Conservation (phyloP, 35 echinoderm and acorn worm genomes). For the Strongylocentrotus purpuratus region DNA sequence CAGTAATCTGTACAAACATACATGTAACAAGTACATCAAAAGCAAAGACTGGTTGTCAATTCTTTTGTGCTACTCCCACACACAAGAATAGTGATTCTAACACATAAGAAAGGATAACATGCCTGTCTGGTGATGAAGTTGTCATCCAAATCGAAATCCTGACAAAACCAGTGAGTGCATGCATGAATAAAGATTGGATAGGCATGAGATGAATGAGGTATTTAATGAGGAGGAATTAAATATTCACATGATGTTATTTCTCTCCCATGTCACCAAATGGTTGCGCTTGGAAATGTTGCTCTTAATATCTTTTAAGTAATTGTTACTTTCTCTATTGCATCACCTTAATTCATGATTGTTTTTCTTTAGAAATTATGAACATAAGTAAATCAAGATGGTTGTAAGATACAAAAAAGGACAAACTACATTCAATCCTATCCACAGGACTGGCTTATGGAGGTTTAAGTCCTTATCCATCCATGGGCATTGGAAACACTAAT, state of each 20-base stretch:
- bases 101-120: conserved; percentile 15
- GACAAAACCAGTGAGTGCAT: conserved; percentile 27
- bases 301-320: neutral
- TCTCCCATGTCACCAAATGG: neutral
- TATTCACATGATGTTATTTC: neutral
- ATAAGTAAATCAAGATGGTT: too few relatives aligned
- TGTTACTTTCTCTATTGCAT: too few relatives aligned
- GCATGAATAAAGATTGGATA: conserved; percentile 19
- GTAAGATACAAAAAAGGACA: too few relatives aligned
- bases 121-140: conserved; percentile 43
- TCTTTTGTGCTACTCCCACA: neutral
- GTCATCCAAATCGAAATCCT: conserved; percentile 50
- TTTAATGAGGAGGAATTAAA: neutral
- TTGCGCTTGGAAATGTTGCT: neutral
- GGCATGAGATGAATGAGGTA: neutral
- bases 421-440: too few relatives aligned
- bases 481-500: too few relatives aligned
- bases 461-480: too few relatives aligned
- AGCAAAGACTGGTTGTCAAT: neutral
- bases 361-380: too few relatives aligned
- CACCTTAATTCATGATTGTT: too few relatives aligned
- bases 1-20: neutral
- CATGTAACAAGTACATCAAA: neutral
- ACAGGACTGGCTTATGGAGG: too few relatives aligned
- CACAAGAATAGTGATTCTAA: neutral